These are phyloP conservation scores for Potamarius usumacintae DNA, from an alignment of 2,113 vertebrate genomes.

Conservation along the genomic window DNA sequence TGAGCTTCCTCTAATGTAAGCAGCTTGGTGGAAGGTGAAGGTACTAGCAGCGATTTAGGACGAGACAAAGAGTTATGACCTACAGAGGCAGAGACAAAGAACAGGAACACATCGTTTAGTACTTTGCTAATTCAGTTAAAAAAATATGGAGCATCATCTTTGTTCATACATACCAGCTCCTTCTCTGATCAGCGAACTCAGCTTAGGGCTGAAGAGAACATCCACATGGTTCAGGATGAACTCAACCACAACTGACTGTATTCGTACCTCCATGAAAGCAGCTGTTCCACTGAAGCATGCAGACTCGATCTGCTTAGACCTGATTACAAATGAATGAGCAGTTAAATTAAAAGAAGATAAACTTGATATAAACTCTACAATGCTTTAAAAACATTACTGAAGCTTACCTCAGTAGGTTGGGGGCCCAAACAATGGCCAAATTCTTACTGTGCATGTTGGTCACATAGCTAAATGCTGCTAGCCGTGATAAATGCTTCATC, in stretches of 20 bases:
- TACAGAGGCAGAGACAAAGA: slow-evolving; percentile 43
- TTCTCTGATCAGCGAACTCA: slow-evolving; percentile 89
- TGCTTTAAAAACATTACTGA: neutral
- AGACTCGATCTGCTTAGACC: slow-evolving; percentile 96
- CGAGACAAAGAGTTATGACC: slow-evolving; percentile 87
- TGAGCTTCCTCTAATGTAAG: slow-evolving; percentile 94
- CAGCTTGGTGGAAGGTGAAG: slow-evolving; percentile 92
- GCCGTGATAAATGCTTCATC: slow-evolving; percentile 91
- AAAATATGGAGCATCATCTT: neutral
- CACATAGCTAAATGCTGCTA: slow-evolving; percentile 94
- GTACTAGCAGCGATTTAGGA: slow-evolving; percentile 94
- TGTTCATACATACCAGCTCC: slow-evolving; percentile 79
- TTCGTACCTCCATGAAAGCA: slow-evolving; percentile 97
- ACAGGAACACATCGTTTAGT: neutral
- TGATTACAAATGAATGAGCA: slow-evolving; percentile 53
- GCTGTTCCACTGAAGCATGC: slow-evolving; percentile 97
- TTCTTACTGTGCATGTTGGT: slow-evolving; percentile 99
- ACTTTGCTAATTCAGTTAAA: neutral
- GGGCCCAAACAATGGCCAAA: slow-evolving; percentile 96
- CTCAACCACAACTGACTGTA: slow-evolving; percentile 97
- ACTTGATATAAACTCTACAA: neutral
- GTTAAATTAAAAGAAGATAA: neutral
- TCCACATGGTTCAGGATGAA: slow-evolving; percentile 97
- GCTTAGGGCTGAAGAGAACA: slow-evolving; percentile 93
- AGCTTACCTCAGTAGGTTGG: slow-evolving; percentile 88